A percentile compares a stretch with the other conserved stretches of the same genome.
Conservation (phyloP, 2,888 invertebrate species). For the Stegophylla sp. region DNA sequence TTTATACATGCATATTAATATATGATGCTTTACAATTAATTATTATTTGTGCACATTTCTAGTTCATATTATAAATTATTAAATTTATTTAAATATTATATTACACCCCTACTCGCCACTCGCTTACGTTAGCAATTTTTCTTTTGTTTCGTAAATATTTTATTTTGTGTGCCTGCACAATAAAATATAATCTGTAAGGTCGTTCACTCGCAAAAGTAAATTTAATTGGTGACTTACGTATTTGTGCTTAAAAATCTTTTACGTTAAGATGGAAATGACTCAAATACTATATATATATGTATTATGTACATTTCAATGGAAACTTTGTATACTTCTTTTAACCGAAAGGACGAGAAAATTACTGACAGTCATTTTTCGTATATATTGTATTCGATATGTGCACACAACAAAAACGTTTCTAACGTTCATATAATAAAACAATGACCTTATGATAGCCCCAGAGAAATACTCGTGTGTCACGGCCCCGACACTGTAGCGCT, state of each 20-base stretch:
- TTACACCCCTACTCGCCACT: neutral
- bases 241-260: neutral
- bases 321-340: neutral
- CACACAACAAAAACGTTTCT: neutral
- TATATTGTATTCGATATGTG: neutral
- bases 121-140: neutral
- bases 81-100: too few relatives aligned
- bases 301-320: too few relatives aligned
- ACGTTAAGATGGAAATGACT: neutral
- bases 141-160: slow-evolving; percentile 3
- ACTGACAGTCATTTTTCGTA: neutral
- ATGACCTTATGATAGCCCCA: neutral
- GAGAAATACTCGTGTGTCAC: slow-evolving; percentile 1
- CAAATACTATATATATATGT: too few relatives aligned
- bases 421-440: slow-evolving; percentile 4
- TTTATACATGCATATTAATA: too few relatives aligned
- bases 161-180: neutral
- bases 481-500: neutral
- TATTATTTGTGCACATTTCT: too few relatives aligned
- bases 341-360: neutral
- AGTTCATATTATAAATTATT: too few relatives aligned
- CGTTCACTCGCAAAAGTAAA: neutral
- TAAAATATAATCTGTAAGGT: neutral
- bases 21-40: too few relatives aligned
- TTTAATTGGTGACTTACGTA: neutral